Percentiles rank a stretch among this genome's conserved stretches.
phyloP scores from a whole-genome alignment of 2,888 invertebrate genomes.

The Lissonota sp. region DNA sequence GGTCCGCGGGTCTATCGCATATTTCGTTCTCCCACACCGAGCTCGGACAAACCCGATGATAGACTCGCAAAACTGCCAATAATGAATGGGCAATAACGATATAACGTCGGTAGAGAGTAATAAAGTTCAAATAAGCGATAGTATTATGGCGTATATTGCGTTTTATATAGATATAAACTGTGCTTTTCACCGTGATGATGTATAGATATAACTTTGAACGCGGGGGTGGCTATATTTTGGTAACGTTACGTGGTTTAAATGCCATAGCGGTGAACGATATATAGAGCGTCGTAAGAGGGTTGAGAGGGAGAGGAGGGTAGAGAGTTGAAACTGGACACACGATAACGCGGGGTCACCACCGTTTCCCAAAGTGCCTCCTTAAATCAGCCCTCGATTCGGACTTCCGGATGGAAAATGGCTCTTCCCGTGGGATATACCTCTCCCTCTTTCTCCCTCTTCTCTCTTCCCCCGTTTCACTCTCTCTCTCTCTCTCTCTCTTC shows the following conservation, averaged over 20 bases:
- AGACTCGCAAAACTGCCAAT: constrained; percentile 60
- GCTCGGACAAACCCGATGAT: constrained; percentile 59
- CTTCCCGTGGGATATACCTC: constrained; percentile 53
- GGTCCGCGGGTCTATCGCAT: neutral
- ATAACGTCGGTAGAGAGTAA: constrained; percentile 53
- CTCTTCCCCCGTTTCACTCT: constrained; percentile 18
- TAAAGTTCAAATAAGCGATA: constrained; percentile 67
- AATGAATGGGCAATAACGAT: constrained; percentile 65
- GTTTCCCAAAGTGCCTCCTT: constrained; percentile 60
- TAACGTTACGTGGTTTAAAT: constrained; percentile 32
- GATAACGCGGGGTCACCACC: constrained; percentile 19
- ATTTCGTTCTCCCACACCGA: constrained; percentile 7
- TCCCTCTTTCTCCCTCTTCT: constrained; percentile 16
- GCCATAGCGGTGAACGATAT: constrained; percentile 25
- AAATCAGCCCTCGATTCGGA: constrained; percentile 62
- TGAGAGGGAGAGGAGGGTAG: neutral
- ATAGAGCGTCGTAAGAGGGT: constrained; percentile 24
- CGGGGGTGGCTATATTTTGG: constrained; percentile 12
- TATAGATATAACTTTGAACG: constrained; percentile 12
- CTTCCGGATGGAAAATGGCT: constrained; percentile 61
- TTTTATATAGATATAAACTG: neutral
- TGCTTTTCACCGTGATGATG: constrained; percentile 1
- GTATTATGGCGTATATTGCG: constrained; percentile 39
- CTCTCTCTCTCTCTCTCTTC: constrained; percentile 28
- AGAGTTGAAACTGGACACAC: constrained; percentile 41